Base-by-base conservation (phyloP, 2,888 invertebrate genomes). In the Philhelius pedissequus region DNA sequence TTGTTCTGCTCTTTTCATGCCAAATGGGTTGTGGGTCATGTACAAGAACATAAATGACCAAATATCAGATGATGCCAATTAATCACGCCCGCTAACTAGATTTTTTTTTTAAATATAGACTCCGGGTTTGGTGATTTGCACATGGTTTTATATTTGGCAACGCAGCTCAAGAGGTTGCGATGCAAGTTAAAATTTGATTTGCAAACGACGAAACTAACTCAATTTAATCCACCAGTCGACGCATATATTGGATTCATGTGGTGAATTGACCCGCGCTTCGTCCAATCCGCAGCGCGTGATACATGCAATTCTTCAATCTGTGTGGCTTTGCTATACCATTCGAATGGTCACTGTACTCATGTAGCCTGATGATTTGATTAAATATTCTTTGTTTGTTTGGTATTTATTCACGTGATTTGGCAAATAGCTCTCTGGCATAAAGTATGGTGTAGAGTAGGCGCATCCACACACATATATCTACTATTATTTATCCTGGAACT, bases 81-180 rank as follows among this genome's bases (percentile, higher is more conserved):
- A 60, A 77, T 81, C 77, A 77, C 60, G 71, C 66, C 68, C 43
- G 6, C 71, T 68, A 58, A 66, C 81, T 13, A 62, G 70, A 58
- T 48, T 58, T 66, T 13, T 58, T 38, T 52, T 8, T 8, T 52
- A 3, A 6, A 25, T 13, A 2, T 0, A 22, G 1, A n/a, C 4
- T 52, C 27, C 52, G 15, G 22, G 13, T 15, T 30, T 52, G 52
- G 52, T 52, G 27, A 52, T 52, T 52, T 52, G 27, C 30, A 52
- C 27, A 30, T n/a, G 25, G 4, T 15, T 25, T 50, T 50, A 27
- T 50, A 27, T 50, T 30, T 27, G 27, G 30, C 0, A 30, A 30
- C 9, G 0, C 15, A 15, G 15, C 27, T 48, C 22, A 48, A 48
- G 22, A 52, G 27, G 5, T 30, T 15, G 15, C 15, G 30, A 52